Conservation (phyloP, 2,888 invertebrate genomes). For the Pristionchus japonicus region DNA sequence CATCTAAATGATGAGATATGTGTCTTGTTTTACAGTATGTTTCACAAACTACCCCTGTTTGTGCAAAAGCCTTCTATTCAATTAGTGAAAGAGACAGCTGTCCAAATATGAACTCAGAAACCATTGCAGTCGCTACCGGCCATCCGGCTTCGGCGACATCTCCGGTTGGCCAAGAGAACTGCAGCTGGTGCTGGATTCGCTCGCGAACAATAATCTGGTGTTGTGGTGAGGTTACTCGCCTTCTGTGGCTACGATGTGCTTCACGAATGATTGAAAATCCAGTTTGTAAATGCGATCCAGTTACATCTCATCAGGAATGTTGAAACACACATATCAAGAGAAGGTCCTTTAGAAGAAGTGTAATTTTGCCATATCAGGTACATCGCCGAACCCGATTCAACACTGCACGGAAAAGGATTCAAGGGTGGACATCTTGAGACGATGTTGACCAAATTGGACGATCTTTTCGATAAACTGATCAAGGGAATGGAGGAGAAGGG, state of each 20-base stretch:
- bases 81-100: too few species aligned
- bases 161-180: background rate
- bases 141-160: background rate
- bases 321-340: too few species aligned
- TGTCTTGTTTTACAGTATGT: too few species aligned
- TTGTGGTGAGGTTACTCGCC: too few species aligned
- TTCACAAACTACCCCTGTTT: too few species aligned
- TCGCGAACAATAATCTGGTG: background rate
- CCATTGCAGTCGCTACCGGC: background rate
- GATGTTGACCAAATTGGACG: conserved; percentile 12
- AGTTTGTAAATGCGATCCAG: too few species aligned
- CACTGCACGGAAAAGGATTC: conserved; percentile 76
- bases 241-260: too few species aligned
- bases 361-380: conserved; percentile 69
- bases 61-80: too few species aligned
- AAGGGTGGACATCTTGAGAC: conserved; percentile 57
- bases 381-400: conserved; percentile 76
- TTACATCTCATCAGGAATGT: background rate
- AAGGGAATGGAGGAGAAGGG: background rate
- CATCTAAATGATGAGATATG: too few species aligned
- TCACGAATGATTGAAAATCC: too few species aligned
- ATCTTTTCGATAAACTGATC: conserved; percentile 13
- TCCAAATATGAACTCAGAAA: too few species aligned
- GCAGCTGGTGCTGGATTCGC: background rate
- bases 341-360: too few species aligned